Conservation (phyloP, 2,888 invertebrate species). For the Liposcelis brunnea region DNA sequence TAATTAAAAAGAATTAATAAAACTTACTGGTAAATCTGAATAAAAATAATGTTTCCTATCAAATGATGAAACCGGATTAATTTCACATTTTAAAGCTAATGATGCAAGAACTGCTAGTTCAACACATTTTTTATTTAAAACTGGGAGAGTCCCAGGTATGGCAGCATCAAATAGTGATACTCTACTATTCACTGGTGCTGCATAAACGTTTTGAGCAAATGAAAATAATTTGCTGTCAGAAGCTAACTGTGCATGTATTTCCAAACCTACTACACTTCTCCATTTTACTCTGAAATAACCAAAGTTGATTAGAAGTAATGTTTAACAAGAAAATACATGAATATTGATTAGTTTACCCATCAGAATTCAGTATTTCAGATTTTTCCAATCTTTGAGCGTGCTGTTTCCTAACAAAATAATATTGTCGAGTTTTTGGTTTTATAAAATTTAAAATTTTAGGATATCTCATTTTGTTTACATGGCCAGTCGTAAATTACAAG, state of each 20-base stretch:
- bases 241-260: slow-evolving; percentile 89
- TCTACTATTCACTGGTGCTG: slow-evolving; percentile 59
- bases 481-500: too few relatives aligned
- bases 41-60: slow-evolving; percentile 99
- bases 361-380: too few relatives aligned
- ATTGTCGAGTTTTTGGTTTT: too few relatives aligned
- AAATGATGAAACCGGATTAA: slow-evolving; percentile 76
- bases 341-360: too few relatives aligned
- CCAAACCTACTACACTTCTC: slow-evolving; percentile 80
- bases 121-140: slow-evolving; percentile 75
- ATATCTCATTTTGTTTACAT: too few relatives aligned
- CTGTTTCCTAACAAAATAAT: too few relatives aligned
- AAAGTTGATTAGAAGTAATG: too few relatives aligned
- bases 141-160: slow-evolving; percentile 79
- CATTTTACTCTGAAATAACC: slow-evolving; percentile 29
- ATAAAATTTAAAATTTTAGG: too few relatives aligned
- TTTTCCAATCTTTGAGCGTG: too few relatives aligned
- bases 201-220: slow-evolving; percentile 56
- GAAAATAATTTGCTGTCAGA: slow-evolving; percentile 85
- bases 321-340: too few relatives aligned
- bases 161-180: slow-evolving; percentile 85
- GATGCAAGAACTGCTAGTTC: slow-evolving; percentile 79
- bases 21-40: slow-evolving; percentile 77
- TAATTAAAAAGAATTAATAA: slow-evolving; percentile 12
- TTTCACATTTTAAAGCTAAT: slow-evolving; percentile 63